A percentile compares a stretch with the other conserved stretches of the same genome.
phyloP scores from a whole-genome alignment of 1,140 invertebrate genomes.

The Telenomus remus region DNA sequence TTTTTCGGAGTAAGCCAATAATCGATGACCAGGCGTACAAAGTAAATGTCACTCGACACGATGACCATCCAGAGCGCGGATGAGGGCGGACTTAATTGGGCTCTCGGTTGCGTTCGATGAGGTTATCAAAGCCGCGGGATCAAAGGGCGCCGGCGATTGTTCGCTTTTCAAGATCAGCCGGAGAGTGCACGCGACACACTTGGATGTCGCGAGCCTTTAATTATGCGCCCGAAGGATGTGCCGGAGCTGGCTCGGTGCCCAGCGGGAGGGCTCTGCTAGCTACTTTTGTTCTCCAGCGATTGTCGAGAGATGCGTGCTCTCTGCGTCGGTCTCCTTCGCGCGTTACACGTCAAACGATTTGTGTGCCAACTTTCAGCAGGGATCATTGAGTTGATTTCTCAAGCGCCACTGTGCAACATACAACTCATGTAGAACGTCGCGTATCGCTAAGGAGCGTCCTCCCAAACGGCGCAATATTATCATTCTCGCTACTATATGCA shows the following conservation, averaged over 20 bases:
- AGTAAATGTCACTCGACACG: slow-evolving; percentile 52
- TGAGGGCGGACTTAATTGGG: slow-evolving; percentile 43
- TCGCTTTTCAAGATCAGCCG: slow-evolving; percentile 46
- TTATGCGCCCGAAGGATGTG: slow-evolving; percentile 36
- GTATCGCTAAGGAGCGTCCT: neutral
- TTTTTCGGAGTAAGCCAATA: no score
- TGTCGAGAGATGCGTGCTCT: slow-evolving; percentile 30
- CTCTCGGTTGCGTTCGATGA: slow-evolving; percentile 49
- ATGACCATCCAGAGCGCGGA: slow-evolving; percentile 32
- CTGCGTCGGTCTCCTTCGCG: neutral
- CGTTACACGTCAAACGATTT: slow-evolving; percentile 32
- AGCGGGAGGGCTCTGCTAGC: slow-evolving; percentile 20
- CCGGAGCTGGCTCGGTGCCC: slow-evolving; percentile 26
- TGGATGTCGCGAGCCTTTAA: slow-evolving; percentile 37
- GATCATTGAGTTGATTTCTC: slow-evolving; percentile 31
- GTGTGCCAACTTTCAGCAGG: neutral
- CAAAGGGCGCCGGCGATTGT: slow-evolving; percentile 51
- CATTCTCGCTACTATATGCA: no score
- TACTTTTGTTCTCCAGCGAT: slow-evolving; percentile 52
- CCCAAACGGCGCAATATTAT: neutral
- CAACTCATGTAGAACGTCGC: neutral
- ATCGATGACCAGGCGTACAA: slow-evolving; percentile 49
- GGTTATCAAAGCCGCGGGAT: slow-evolving; percentile 47
- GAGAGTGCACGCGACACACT: slow-evolving; percentile 39
- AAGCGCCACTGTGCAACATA: slow-evolving; percentile 24